These are phyloP conservation scores for Cloeon dipterum DNA, from an alignment of 2,888 invertebrate genomes.

Conservation along the genomic window DNA sequence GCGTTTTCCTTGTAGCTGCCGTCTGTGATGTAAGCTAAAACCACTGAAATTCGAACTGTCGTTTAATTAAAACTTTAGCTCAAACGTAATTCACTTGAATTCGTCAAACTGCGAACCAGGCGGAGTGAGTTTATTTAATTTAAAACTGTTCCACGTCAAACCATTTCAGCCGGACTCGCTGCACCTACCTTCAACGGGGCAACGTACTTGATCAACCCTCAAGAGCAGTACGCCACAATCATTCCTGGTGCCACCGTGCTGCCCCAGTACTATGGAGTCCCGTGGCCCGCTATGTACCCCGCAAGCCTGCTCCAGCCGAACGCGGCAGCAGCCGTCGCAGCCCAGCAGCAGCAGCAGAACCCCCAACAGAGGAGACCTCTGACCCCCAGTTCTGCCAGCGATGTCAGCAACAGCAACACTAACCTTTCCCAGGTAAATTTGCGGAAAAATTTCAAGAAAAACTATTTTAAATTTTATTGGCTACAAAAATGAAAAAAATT, in stretches of 20 bases:
- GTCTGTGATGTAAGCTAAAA: no score
- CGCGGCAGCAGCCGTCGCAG: conserved; percentile 43
- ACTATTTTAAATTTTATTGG: no score
- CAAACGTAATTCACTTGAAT: no score
- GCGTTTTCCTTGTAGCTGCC: no score
- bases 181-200: conserved; percentile 27
- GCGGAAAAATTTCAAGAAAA: no score
- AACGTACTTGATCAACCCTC: conserved; percentile 71
- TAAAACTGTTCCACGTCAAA: no score
- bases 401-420: conserved; percentile 14
- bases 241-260: conserved; percentile 42
- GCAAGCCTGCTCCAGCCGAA: conserved; percentile 44
- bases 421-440: conserved; percentile 28
- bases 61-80: no score
- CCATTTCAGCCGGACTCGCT: conserved; percentile 18
- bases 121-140: no score
- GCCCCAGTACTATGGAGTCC: conserved; percentile 84
- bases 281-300: conserved; percentile 86
- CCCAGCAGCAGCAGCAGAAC: conserved; percentile 22
- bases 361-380: conserved; percentile 34
- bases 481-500: no score
- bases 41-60: no score
- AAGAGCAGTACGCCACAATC: conserved; percentile 62
- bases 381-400: conserved; percentile 34
- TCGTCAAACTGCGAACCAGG: no score